phyloP scores from a whole-genome alignment of 2,888 invertebrate species.

The Chymomyza amoena region DNA sequence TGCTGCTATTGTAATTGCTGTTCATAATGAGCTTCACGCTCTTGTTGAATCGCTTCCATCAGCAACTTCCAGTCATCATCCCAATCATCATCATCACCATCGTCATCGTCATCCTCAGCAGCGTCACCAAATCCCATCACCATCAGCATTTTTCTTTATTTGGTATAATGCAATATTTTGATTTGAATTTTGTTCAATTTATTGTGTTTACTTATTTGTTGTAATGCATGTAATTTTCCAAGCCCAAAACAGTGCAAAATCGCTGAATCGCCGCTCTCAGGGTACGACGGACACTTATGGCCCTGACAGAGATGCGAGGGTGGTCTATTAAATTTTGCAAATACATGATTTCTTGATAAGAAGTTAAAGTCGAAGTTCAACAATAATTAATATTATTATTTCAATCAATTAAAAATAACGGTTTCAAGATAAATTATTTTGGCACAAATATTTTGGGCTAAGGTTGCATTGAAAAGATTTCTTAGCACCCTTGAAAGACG shows the following conservation, averaged over 20 bases:
- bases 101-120: slow-evolving; percentile 27
- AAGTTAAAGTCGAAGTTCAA: no score
- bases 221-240: background rate
- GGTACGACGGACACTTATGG: slow-evolving; percentile 1
- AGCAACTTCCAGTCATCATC: background rate
- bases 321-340: background rate
- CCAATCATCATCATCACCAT: slow-evolving; percentile 25
- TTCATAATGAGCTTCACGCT: slow-evolving; percentile 68
- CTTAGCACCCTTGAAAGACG: no score
- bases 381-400: no score
- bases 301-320: background rate
- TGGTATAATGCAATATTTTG: slow-evolving; percentile 58
- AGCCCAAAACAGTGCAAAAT: background rate
- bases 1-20: slow-evolving; percentile 38
- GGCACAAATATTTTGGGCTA: no score
- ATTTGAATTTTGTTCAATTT: slow-evolving; percentile 62
- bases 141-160: slow-evolving; percentile 1
- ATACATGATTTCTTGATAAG: no score
- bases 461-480: no score
- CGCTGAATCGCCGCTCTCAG: background rate
- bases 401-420: no score
- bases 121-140: background rate
- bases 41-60: slow-evolving; percentile 49
- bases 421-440: no score
- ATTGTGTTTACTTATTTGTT: slow-evolving; percentile 5